Evolutionary conservation across 2,797 vertebrate genomes (phyloP).

Genomic region (Sebastes steindachneri): DNA sequence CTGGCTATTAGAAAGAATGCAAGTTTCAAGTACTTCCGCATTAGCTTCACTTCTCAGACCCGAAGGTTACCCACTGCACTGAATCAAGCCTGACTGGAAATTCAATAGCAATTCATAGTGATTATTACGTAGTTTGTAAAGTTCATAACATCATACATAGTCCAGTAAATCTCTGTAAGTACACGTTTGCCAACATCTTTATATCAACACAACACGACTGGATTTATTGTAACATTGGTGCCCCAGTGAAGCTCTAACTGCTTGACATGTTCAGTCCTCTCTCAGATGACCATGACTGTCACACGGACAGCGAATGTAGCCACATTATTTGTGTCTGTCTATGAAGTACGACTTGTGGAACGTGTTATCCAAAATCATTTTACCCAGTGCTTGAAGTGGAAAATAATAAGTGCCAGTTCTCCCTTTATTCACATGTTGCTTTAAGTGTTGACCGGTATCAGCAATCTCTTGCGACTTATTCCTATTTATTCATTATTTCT

Average conservation of each 20-base stretch:
- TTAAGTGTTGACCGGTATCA: too few species aligned
- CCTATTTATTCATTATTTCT: too few species aligned
- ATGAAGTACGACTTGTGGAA: not conserved
- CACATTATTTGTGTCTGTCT: not conserved
- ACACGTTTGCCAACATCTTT: not conserved
- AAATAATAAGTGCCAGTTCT: too few species aligned
- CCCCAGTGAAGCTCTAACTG: not conserved
- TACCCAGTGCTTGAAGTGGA: too few species aligned
- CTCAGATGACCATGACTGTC: slow-evolving; percentile 2
- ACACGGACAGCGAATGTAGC: not conserved
- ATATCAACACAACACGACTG: not conserved
- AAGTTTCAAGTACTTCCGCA: too few species aligned
- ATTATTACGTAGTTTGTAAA: not conserved
- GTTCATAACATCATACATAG: not conserved
- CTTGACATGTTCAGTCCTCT: not conserved
- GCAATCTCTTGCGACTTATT: too few species aligned
- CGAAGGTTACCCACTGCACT: too few species aligned
- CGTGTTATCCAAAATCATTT: not conserved
- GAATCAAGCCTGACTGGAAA: not conserved
- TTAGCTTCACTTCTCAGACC: too few species aligned
- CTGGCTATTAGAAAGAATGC: too few species aligned
- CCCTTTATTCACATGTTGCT: too few species aligned
- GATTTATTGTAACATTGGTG: not conserved
- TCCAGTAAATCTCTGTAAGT: not conserved
- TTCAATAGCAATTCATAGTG: not conserved